These are phyloP conservation scores for Uria lomvia DNA, from an alignment of 2,113 vertebrate genomes.

Conservation along the genomic window DNA sequence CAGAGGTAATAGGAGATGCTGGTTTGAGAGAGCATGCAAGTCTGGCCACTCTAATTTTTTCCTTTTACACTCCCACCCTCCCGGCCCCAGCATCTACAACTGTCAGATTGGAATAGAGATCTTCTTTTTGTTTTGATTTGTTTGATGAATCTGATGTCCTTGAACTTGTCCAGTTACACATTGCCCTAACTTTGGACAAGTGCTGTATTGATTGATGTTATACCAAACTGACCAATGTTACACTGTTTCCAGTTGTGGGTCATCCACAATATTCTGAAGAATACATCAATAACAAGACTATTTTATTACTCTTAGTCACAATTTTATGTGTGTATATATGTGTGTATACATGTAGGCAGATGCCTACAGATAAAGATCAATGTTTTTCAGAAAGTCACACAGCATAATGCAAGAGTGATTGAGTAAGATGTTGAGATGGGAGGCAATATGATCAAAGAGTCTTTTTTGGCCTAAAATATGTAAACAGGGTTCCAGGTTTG, in stretches of 20 bases:
- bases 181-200: neutral
- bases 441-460: neutral
- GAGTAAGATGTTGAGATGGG: neutral
- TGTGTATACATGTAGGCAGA: neutral
- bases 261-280: neutral
- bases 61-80: fast-evolving
- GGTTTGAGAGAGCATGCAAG: neutral
- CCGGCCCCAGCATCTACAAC: neutral
- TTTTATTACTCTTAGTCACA: neutral
- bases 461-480: neutral
- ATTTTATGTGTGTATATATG: neutral
- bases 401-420: neutral
- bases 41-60: neutral
- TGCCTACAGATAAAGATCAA: neutral
- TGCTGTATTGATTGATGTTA: neutral
- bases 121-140: neutral
- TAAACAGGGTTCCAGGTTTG: neutral
- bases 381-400: neutral
- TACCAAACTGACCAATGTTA: neutral
- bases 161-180: neutral
- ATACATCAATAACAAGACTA: neutral
- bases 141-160: neutral
- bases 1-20: neutral
- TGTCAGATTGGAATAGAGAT: neutral
- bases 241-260: neutral